Evolutionary conservation across 2,888 invertebrate genomes (phyloP).

Genomic region (Cosmia pyralina): DNA sequence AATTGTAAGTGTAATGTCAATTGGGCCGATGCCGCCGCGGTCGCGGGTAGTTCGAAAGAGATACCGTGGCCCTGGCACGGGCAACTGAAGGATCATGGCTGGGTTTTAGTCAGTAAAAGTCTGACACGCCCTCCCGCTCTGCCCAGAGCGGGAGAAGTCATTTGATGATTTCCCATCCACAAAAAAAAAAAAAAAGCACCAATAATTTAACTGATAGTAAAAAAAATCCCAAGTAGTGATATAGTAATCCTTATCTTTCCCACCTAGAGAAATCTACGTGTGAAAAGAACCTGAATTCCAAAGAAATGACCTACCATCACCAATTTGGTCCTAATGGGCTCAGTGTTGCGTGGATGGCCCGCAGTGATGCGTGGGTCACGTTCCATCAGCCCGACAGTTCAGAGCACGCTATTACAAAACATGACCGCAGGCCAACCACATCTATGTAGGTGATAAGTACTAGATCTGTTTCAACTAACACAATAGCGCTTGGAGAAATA

Average conservation of each 20-base stretch:
- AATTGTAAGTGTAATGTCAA: no score
- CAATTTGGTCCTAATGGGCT: constrained; percentile 54
- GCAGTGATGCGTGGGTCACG: constrained; percentile 68
- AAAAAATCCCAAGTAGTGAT: neutral
- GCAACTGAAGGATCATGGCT: no score
- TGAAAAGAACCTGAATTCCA: constrained; percentile 24
- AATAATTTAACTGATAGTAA: neutral
- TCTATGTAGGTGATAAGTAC: constrained; percentile 24
- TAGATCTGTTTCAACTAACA: constrained; percentile 1
- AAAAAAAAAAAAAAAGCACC: no score
- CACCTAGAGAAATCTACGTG: neutral
- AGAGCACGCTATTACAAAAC: constrained; percentile 41
- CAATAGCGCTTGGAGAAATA: neutral
- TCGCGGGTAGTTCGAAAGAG: no score
- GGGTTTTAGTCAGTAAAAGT: no score
- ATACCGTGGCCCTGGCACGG: no score
- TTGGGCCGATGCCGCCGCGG: no score
- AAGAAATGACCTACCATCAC: constrained; percentile 35
- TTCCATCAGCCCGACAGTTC: constrained; percentile 42
- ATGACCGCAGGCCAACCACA: constrained; percentile 21
- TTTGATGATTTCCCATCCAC: no score
- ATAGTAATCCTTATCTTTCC: neutral
- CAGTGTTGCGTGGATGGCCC: constrained; percentile 62
- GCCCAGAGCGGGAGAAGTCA: no score
- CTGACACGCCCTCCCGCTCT: no score